Evolutionary conservation across 2,113 vertebrate species (phyloP), one percentile per base, ranked within the genome.

Genomic region (Ancistrus triradiatus): DNA sequence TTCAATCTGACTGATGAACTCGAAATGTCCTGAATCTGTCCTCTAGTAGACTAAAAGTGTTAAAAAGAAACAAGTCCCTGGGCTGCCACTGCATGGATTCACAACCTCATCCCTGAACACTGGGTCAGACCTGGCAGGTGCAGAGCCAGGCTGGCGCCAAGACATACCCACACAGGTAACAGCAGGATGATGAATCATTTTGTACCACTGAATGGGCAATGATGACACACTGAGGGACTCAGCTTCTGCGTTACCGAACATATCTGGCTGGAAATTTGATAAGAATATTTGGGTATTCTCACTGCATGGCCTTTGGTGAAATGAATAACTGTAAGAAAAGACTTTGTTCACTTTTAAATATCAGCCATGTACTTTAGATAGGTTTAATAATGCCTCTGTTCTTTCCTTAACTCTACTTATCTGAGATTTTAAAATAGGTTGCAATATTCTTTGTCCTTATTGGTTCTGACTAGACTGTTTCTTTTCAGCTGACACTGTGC

Each of bases 1-100:
- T 86, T 88, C 80, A 73, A 63, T 76, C 66, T 83, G 80, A 88
- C 75, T 85, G 85, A 87, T 84, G 77, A 84, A 84, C 67, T 78
- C 62, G 66, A 77, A 80, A 72, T 84, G 84, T 85, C 84, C 83
- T 74, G 75, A 84, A 83, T 88, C 80, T 84, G 82, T 85, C 80
- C 81, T 69, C 79, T 28, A 40, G 38, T 21, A 6, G 42, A 48
- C 40, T 42, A 52, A 19, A 42, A 40, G 58, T 47, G 18, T 42
- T 58, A 60, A 50, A 59, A 19, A 66, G 22, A 50, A 68, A 18
- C 50, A 18, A 47, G 67, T 67, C 63, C 59, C 35, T 42, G 50
- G 40, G 66, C 72, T 59, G 43, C 52, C 49, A 52, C 9, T 28
- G 33, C 18, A 75, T 72, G 58, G 66, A 72, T 69, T 58, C 24